phyloP scores from a whole-genome alignment of 2,888 invertebrate species.

The Drosophila yooni region DNA sequence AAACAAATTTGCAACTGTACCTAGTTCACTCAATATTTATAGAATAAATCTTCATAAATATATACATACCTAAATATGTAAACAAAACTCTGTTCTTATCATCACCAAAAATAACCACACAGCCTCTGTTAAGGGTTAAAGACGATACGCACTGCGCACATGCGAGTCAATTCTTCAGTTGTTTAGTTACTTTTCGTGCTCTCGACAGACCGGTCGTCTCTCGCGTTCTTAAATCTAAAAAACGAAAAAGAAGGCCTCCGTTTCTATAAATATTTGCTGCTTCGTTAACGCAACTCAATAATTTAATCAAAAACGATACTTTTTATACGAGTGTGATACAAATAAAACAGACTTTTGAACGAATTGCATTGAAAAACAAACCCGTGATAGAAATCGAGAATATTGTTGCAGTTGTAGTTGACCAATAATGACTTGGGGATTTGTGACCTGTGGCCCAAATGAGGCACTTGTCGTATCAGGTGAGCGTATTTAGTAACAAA shows the following conservation, averaged over 20 bases:
- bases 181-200: constrained; percentile 47
- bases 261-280: constrained; percentile 12
- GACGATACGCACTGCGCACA: constrained; percentile 43
- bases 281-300: constrained; percentile 19
- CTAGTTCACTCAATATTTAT: constrained; percentile 58
- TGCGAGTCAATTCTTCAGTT: constrained; percentile 13
- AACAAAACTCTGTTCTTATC: constrained; percentile 8
- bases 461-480: constrained; percentile 97
- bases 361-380: constrained; percentile 15
- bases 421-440: constrained; percentile 91
- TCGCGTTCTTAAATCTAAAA: constrained; percentile 15
- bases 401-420: constrained; percentile 14
- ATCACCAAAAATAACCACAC: neutral
- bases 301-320: neutral
- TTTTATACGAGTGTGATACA: constrained; percentile 17
- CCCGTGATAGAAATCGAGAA: constrained; percentile 13
- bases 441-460: constrained; percentile 97
- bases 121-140: constrained; percentile 46
- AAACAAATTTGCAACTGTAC: constrained; percentile 57
- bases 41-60: constrained; percentile 36
- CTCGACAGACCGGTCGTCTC: constrained; percentile 44
- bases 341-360: constrained; percentile 7
- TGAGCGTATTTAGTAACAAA: constrained; percentile 84
- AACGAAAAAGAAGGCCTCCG: neutral
- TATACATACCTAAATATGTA: constrained; percentile 38